Evolutionary conservation across 2,113 vertebrate genomes (phyloP).

Genomic region (Dipodomys spectabilis): DNA sequence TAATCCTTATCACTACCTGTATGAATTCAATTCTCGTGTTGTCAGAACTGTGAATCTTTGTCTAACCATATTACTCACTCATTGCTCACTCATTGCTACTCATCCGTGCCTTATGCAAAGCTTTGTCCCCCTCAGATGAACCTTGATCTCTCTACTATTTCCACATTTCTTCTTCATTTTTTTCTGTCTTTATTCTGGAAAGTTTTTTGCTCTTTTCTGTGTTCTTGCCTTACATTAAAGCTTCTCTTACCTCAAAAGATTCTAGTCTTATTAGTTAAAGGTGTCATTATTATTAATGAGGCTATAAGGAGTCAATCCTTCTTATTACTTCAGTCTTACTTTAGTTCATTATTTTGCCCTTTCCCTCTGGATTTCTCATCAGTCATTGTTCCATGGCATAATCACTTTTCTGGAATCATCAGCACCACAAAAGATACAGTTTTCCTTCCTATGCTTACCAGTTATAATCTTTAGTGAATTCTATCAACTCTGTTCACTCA

Average conservation of each 20-base stretch:
- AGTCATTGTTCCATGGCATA: neutral
- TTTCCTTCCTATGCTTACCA: constrained; percentile 20
- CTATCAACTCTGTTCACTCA: neutral
- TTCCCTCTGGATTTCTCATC: neutral
- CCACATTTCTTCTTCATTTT: neutral
- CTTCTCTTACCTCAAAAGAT: neutral
- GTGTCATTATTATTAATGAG: neutral
- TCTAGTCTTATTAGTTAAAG: neutral
- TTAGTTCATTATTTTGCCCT: neutral
- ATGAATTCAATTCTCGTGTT: neutral
- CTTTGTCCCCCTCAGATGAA: neutral
- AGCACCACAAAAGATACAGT: neutral
- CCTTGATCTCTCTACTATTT: constrained; percentile 25
- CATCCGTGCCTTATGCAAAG: neutral
- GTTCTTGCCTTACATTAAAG: neutral
- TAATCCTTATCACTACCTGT: neutral
- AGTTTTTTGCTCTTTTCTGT: neutral
- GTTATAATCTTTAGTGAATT: neutral
- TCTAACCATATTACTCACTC: neutral
- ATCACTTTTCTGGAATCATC: neutral
- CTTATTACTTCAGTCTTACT: neutral
- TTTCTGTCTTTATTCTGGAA: neutral
- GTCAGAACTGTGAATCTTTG: neutral
- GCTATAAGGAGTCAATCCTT: neutral
- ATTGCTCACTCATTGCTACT: neutral